These are phyloP conservation scores for Sphaeridia pumilis DNA, from an alignment of 2,888 invertebrate species.

Conservation along the genomic window DNA sequence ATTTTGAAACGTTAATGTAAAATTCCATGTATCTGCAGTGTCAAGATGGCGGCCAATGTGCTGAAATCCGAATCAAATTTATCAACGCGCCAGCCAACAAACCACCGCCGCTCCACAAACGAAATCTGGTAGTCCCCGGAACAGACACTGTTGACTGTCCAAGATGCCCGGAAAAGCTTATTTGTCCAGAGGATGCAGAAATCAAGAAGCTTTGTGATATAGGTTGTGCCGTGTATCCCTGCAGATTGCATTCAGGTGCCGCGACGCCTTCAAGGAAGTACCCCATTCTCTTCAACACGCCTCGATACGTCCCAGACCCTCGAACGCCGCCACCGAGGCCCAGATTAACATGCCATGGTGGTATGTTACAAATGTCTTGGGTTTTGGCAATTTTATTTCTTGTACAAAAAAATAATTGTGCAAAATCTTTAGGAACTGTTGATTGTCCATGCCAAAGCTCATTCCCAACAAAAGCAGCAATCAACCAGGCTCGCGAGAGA, in stretches of 20 bases:
- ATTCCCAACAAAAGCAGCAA: conserved; percentile 32
- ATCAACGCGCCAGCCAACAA: conserved; percentile 8
- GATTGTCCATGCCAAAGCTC: conserved; percentile 34
- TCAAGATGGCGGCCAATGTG: no score
- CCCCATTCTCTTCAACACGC: conserved; percentile 26
- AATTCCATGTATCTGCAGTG: no score
- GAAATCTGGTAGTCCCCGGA: conserved; percentile 29
- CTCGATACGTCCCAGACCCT: conserved; percentile 32
- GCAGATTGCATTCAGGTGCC: conserved; percentile 33
- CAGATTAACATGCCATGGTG: conserved; percentile 30
- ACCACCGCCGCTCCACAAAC: conserved; percentile 23
- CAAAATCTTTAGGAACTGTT: conserved; percentile 18
- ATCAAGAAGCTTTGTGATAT: conserved; percentile 26
- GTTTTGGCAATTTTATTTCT: neutral
- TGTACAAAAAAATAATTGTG: neutral
- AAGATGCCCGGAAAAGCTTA: conserved; percentile 26
- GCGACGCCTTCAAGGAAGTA: conserved; percentile 31
- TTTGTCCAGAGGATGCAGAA: conserved; percentile 33
- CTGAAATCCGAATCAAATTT: no score
- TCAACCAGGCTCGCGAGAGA: conserved; percentile 27
- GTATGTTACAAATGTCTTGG: conserved; percentile 4
- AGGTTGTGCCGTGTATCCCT: conserved; percentile 34
- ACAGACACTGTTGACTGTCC: conserved; percentile 32
- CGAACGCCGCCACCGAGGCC: conserved; percentile 26
- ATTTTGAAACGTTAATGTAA: no score